phyloP scores from a whole-genome alignment of 2,797 vertebrate genomes.

The Meriones psammophilus region DNA sequence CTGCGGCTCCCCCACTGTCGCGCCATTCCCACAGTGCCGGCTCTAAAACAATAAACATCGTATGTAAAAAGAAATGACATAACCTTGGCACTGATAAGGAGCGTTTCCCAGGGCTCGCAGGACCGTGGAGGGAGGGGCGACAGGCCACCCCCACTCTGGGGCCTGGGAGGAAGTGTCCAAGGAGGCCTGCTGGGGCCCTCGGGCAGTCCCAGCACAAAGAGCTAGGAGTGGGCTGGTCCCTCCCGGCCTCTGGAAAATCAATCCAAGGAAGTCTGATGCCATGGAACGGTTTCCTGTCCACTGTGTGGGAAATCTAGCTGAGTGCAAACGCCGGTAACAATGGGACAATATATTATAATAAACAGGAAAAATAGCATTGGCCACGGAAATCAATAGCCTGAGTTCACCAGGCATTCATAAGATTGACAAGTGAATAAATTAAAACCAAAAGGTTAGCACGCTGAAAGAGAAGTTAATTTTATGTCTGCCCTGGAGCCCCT shows the following conservation, averaged over 20 bases:
- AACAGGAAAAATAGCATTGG: conserved; percentile 92
- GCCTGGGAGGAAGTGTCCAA: conserved; percentile 91
- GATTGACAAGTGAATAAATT: conserved; percentile 89
- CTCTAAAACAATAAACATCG: conserved; percentile 82
- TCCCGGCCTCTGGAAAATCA: conserved; percentile 89
- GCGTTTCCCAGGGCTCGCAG: conserved; percentile 84
- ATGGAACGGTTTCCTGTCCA: conserved; percentile 90
- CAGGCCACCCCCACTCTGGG: conserved; percentile 76
- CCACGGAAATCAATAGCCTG: conserved; percentile 90
- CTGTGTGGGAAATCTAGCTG: conserved; percentile 91
- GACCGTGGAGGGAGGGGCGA: conserved; percentile 76
- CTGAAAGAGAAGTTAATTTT: conserved; percentile 87
- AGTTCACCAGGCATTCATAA: conserved; percentile 86
- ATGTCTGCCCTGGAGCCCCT: conserved; percentile 83
- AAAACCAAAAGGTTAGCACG: conserved; percentile 86
- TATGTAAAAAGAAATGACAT: conserved; percentile 82
- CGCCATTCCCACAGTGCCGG: conserved; percentile 77
- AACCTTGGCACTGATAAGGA: conserved; percentile 76
- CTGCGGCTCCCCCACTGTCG: conserved; percentile 70
- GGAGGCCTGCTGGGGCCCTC: conserved; percentile 84
- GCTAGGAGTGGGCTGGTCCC: conserved; percentile 87
- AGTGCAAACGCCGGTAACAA: conserved; percentile 90
- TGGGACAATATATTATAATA: conserved; percentile 93
- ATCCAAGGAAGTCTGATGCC: conserved; percentile 92
- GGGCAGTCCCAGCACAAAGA: conserved; percentile 87